Conservation (phyloP, 2,888 invertebrate species). For the Drosophila affinis region DNA sequence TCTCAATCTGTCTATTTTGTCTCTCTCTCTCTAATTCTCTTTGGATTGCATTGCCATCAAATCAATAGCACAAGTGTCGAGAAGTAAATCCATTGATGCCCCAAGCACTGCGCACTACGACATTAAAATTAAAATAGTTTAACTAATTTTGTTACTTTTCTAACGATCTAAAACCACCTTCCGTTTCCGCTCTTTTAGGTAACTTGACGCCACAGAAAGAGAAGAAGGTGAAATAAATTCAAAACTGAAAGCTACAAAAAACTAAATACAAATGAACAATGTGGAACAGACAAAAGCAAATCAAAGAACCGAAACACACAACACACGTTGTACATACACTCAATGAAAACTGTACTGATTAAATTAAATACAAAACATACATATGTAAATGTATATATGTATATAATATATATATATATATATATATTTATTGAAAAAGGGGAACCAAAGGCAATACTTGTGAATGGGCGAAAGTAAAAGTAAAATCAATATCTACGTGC, state of each 20-base stretch:
- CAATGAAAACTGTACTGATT: slow-evolving; percentile 75
- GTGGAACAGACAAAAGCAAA: slow-evolving; percentile 29
- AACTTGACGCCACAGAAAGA: slow-evolving; percentile 62
- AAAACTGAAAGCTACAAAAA: slow-evolving; percentile 40
- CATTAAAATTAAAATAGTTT: slow-evolving; percentile 84
- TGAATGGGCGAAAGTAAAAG: slow-evolving; percentile 54
- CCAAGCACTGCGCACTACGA: slow-evolving; percentile 82
- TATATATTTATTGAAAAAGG: slow-evolving; percentile 44
- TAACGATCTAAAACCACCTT: slow-evolving; percentile 23
- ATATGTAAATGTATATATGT: slow-evolving; percentile 40
- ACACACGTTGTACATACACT: slow-evolving; percentile 64
- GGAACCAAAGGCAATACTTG: slow-evolving; percentile 60
- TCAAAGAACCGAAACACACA: slow-evolving; percentile 23
- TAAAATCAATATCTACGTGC: slow-evolving; percentile 26
- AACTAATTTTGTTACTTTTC: slow-evolving; percentile 47
- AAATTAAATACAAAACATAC: slow-evolving; percentile 65
- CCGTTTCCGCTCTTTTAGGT: slow-evolving; percentile 60
- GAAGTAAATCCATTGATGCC: slow-evolving; percentile 79
- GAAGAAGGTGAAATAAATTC: slow-evolving; percentile 63
- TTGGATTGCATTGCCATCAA: slow-evolving; percentile 58
- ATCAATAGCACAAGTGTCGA: slow-evolving; percentile 81
- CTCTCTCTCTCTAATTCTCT: slow-evolving; percentile 13
- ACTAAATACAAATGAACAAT: slow-evolving; percentile 27
- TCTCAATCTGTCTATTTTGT: slow-evolving; percentile 25
- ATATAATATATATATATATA: slow-evolving; percentile 69